Percentiles rank a stretch among this genome's conserved stretches.
phyloP scores from a whole-genome alignment of 2,113 vertebrate species.

The Gopherus flavomarginatus region DNA sequence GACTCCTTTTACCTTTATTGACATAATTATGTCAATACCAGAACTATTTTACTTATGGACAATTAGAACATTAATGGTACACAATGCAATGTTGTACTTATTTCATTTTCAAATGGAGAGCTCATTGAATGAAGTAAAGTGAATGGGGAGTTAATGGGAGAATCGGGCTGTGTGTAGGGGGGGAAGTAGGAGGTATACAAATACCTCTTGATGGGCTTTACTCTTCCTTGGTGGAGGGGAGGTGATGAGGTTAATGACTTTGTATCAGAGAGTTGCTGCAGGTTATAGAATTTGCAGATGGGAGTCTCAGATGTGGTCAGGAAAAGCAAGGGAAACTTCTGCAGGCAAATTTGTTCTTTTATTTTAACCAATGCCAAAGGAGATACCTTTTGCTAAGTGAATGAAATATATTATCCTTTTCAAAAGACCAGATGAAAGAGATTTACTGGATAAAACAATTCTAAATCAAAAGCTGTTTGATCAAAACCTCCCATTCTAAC shows the following conservation, averaged over 20 bases:
- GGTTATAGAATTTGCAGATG: slow-evolving; percentile 3
- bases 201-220: background rate
- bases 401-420: slow-evolving; percentile 65
- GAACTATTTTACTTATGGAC: slow-evolving; percentile 1
- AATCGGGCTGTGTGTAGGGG: background rate
- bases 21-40: slow-evolving; percentile 45
- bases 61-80: slow-evolving; percentile 49
- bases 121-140: background rate
- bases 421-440: slow-evolving; percentile 54
- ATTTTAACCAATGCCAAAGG: slow-evolving; percentile 49
- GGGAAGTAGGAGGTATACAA: background rate
- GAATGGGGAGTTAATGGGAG: background rate
- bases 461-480: slow-evolving; percentile 49
- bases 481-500: slow-evolving; percentile 41
- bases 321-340: slow-evolving; percentile 35
- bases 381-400: slow-evolving; percentile 13
- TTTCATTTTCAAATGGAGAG: slow-evolving; percentile 32
- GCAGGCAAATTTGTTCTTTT: slow-evolving; percentile 54
- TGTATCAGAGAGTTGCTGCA: background rate
- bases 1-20: slow-evolving; percentile 28
- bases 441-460: slow-evolving; percentile 44
- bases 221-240: background rate
- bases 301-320: slow-evolving; percentile 24
- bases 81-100: slow-evolving; percentile 16
- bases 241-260: slow-evolving; percentile 37